A percentile compares a stretch with the other conserved stretches of the same genome.
These are phyloP conservation scores for Dilophus febrilis DNA, from an alignment of 2,888 invertebrate genomes.

Conservation along the genomic window DNA sequence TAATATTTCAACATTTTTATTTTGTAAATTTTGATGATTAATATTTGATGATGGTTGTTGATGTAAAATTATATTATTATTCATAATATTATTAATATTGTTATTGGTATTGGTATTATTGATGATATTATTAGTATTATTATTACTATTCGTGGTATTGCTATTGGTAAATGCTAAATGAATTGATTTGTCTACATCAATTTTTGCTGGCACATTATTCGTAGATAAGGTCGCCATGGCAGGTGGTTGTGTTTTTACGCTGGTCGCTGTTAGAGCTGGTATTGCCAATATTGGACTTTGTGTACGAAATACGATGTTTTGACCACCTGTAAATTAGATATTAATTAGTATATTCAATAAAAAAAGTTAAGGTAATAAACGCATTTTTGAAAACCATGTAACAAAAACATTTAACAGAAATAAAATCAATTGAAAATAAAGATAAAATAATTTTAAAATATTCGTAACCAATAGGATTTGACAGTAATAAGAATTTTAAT, in stretches of 20 bases:
- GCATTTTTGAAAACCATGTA: too few relatives aligned
- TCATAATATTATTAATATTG: too few relatives aligned
- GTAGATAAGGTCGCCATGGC: background rate
- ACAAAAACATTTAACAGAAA: too few relatives aligned
- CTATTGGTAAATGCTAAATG: constrained; percentile 7
- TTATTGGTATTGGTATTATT: background rate
- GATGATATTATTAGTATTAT: background rate
- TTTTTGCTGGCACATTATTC: background rate
- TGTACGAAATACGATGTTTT: constrained; percentile 1
- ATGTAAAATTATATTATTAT: too few relatives aligned
- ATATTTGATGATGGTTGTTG: background rate
- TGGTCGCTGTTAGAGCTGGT: too few relatives aligned
- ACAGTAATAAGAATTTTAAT: too few relatives aligned
- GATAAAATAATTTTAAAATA: too few relatives aligned
- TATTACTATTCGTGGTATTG: background rate
- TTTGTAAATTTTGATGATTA: constrained; percentile 1
- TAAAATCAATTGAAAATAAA: too few relatives aligned
- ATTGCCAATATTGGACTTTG: constrained; percentile 4
- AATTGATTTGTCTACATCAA: background rate
- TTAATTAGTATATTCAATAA: too few relatives aligned
- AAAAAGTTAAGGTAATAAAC: too few relatives aligned
- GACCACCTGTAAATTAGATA: background rate
- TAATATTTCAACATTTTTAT: constrained; percentile 38
- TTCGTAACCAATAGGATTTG: too few relatives aligned
- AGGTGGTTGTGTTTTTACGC: constrained; percentile 2